Percentiles rank a stretch among this genome's conserved stretches.
Conservation (phyloP, 64 coral and sea anemone genomes). For the Trachythela sp. region DNA sequence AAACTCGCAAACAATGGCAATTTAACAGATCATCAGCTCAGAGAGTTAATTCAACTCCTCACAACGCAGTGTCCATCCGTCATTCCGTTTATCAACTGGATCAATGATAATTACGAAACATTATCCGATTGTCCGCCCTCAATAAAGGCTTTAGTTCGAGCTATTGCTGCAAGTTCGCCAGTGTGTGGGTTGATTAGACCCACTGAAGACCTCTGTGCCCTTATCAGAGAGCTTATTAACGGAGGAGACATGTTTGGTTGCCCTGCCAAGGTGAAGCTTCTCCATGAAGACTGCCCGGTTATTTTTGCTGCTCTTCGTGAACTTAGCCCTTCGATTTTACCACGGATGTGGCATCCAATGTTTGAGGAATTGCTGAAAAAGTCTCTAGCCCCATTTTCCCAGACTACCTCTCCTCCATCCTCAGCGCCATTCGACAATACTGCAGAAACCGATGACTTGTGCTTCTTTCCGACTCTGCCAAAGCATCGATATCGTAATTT, state of each 20-base stretch:
- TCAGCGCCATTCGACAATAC: background rate
- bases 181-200: background rate
- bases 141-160: background rate
- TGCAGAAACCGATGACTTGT: background rate
- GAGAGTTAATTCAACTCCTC: background rate
- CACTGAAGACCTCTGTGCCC: background rate
- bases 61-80: background rate
- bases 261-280: background rate
- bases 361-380: background rate
- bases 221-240: background rate
- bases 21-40: background rate
- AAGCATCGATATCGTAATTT: background rate
- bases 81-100: background rate
- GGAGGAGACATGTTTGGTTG: background rate
- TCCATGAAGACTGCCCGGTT: background rate
- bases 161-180: background rate
- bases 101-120: background rate
- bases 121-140: background rate
- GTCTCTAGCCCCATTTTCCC: background rate
- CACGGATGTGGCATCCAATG: background rate
- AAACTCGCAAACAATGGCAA: background rate
- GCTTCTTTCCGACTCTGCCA: background rate
- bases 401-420: too few relatives aligned
- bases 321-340: background rate
- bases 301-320: background rate